Conservation (phyloP, 2,797 vertebrate genomes). For the Melanotaenia pygmaea region DNA sequence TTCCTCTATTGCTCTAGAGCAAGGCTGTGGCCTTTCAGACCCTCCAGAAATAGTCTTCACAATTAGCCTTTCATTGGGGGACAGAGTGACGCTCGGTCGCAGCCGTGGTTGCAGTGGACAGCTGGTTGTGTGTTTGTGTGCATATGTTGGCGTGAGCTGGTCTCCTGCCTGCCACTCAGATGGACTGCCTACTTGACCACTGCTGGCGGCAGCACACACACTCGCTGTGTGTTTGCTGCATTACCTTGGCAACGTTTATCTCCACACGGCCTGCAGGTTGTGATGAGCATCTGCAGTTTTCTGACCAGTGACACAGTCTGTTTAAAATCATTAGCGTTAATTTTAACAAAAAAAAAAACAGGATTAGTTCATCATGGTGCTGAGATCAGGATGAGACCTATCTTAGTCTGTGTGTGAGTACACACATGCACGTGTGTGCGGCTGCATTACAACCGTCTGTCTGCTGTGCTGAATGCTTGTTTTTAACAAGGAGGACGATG, state of each 20-base stretch:
- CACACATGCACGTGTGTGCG: neutral
- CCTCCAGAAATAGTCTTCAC: constrained; percentile 76
- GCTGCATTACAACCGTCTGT: constrained; percentile 45
- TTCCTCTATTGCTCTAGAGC: constrained; percentile 65
- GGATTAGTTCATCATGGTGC: neutral
- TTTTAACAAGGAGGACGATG: constrained; percentile 71
- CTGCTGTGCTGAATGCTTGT: constrained; percentile 75
- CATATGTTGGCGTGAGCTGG: constrained; percentile 21
- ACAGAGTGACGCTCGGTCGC: constrained; percentile 49
- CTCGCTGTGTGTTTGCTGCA: constrained; percentile 46
- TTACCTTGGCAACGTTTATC: constrained; percentile 40
- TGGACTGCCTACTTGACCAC: constrained; percentile 39
- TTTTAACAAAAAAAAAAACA: no score
- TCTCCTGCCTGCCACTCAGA: constrained; percentile 36
- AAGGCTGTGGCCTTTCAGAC: constrained; percentile 56
- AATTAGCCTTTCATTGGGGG: constrained; percentile 75
- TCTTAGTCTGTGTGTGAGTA: neutral
- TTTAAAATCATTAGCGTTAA: neutral
- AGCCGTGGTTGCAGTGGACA: constrained; percentile 36
- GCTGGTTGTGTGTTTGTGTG: constrained; percentile 32
- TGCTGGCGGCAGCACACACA: constrained; percentile 11
- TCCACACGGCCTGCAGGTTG: constrained; percentile 15
- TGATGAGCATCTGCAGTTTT: constrained; percentile 1
- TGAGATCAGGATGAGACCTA: neutral
- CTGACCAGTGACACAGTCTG: constrained; percentile 2